Evolutionary conservation across 2,888 invertebrate genomes (phyloP).

Genomic region (Troilus luridus): DNA sequence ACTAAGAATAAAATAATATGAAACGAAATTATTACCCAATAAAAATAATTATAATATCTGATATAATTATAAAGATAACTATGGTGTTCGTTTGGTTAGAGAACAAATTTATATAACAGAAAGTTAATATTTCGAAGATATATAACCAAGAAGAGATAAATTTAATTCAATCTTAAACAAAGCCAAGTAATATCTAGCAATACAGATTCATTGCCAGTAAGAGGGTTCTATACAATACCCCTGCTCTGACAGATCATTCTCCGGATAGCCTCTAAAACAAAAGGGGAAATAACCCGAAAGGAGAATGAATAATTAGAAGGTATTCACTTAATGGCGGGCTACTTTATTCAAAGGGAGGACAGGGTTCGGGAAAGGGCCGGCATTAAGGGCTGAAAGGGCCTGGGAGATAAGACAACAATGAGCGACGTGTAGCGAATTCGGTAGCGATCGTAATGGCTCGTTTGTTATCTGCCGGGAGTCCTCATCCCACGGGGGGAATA

Average conservation of each 20-base stretch:
- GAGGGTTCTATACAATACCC: background rate
- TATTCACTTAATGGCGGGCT: background rate
- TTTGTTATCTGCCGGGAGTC: background rate
- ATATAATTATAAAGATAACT: no score
- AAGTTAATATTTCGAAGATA: no score
- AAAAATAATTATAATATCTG: no score
- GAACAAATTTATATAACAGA: no score
- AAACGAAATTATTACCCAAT: no score
- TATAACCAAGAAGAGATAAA: background rate
- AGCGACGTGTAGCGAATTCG: constrained; percentile 19
- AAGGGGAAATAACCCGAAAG: background rate
- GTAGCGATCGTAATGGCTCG: constrained; percentile 37
- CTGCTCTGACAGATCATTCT: background rate
- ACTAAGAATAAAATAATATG: no score
- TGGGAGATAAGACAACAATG: constrained; percentile 40
- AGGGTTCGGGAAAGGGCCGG: constrained; percentile 7
- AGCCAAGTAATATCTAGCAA: background rate
- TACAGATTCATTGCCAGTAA: background rate
- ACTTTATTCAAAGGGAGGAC: constrained; percentile 2
- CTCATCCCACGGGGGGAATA: background rate
- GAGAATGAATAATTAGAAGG: background rate
- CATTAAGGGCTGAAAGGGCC: constrained; percentile 38
- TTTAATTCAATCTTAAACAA: background rate
- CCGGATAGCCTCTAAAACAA: background rate
- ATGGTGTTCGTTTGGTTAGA: no score